Base-by-base conservation (phyloP, 2,113 vertebrate species). In the Struthidea cinerea region DNA sequence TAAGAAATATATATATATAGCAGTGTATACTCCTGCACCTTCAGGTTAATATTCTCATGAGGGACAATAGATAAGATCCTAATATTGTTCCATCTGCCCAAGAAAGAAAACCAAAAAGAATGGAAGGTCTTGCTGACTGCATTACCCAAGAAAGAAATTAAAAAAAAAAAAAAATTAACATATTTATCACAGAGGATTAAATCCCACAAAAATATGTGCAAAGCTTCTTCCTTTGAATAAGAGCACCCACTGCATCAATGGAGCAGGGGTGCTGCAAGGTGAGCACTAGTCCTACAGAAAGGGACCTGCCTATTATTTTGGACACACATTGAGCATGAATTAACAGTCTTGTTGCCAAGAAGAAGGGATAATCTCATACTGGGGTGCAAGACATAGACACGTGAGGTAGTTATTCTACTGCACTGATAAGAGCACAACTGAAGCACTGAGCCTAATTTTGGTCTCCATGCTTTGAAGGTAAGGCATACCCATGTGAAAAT, bases 361-460 rank as follows among this genome's bases (percentile, higher is more conserved):
- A 59, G 46, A 85, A 71, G 16, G 28, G 30, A 78, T 96, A 65
- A 59, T 77, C 64, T 90, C 50, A n/a, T 24, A 19, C 7, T 61
- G 61, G 27, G 10, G 10, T 61, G 39, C 11, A 56, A 91, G 53
- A 46, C 14, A 41, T 21, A 41, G 22, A 24, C 35, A 56, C 1
- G 0, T 47, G 44, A 90, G 22, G 9, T 24, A 42, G 27, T 42
- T 50, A 18, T 37, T 37, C 21, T 79, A 7, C 32, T 46, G 23
- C n/a, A 49, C n/a, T 49, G 19, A 30, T 57, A 65, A 88, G 42
- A 59, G 35, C 39, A 65, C 37, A 74, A 8, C 18, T 28, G 42
- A 68, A 57, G 28, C 37, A 71, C 22, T 0, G 0, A 92, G 42
- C 24, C 6, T 19, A 20, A 2, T 61, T 86, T 53, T 63, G 50